Evolutionary conservation across 2,797 vertebrate genomes (phyloP).

Genomic region (Gastrophryne carolinensis): DNA sequence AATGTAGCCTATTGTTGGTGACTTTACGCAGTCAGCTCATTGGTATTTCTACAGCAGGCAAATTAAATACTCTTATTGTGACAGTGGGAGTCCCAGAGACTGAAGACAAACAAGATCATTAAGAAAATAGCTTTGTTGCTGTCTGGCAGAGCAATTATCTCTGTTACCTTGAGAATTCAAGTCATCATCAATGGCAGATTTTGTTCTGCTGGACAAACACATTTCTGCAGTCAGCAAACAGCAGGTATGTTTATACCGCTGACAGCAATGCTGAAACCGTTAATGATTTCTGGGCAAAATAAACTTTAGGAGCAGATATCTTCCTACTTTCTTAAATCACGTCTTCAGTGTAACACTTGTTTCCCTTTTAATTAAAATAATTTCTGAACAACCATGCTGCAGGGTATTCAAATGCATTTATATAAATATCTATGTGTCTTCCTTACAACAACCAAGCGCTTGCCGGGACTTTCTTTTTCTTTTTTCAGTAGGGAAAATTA

Average conservation of each 20-base stretch:
- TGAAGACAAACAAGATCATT: constrained; percentile 42
- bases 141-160: constrained; percentile 40
- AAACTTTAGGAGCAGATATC: constrained; percentile 18
- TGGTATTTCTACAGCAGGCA: constrained; percentile 21
- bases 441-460: no score
- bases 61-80: constrained; percentile 38
- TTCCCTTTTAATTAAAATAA: constrained; percentile 17
- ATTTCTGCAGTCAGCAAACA: constrained; percentile 43
- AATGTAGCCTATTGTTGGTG: background rate
- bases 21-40: constrained; percentile 19
- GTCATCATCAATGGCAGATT: constrained; percentile 36
- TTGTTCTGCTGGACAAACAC: constrained; percentile 36
- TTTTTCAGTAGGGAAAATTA: no score
- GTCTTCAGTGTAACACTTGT: background rate
- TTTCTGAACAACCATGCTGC: background rate
- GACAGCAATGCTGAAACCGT: constrained; percentile 12
- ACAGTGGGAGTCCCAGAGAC: constrained; percentile 18
- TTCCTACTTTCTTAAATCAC: constrained; percentile 5
- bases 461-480: no score
- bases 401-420: background rate
- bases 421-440: background rate
- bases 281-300: constrained; percentile 32
- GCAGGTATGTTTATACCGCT: constrained; percentile 22
- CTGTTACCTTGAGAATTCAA: constrained; percentile 34
- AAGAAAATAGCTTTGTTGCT: constrained; percentile 35